Conservation (phyloP, 2,797 vertebrate genomes). For the Notolabrus celidotus region DNA sequence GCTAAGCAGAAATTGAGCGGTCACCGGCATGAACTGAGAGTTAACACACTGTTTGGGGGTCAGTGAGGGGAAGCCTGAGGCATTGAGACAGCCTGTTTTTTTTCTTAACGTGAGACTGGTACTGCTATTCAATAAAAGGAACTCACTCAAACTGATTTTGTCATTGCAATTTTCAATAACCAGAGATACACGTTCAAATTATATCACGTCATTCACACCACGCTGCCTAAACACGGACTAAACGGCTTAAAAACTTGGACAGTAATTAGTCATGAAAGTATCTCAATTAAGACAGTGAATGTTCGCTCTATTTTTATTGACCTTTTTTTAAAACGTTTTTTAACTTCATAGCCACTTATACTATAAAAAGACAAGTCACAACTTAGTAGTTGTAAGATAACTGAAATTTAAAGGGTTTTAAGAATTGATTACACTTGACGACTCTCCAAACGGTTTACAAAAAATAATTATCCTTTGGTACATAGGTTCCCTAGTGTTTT, state of each 20-base stretch:
- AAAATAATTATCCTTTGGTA: slow-evolving; percentile 50
- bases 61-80: not conserved
- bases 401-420: slow-evolving; percentile 12
- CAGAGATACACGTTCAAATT: slow-evolving; percentile 18
- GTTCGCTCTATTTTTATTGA: not conserved
- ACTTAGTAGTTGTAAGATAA: not conserved
- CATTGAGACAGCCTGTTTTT: not conserved
- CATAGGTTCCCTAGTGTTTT: slow-evolving; percentile 35
- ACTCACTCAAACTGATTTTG: not conserved
- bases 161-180: slow-evolving; percentile 2
- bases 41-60: slow-evolving; percentile 2
- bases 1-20: slow-evolving; percentile 7
- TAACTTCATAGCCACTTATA: slow-evolving; percentile 1
- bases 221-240: not conserved
- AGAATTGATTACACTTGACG: slow-evolving; percentile 5
- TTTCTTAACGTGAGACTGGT: not conserved
- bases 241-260: not conserved
- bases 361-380: not conserved
- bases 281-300: slow-evolving; percentile 22
- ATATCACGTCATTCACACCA: slow-evolving; percentile 31
- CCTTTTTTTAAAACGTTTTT: not conserved
- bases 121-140: slow-evolving; percentile 27
- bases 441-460: slow-evolving; percentile 26
- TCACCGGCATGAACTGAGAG: slow-evolving; percentile 1
- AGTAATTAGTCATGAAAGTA: slow-evolving; percentile 1